These are phyloP conservation scores for Drosophila elegans DNA, from an alignment of 1,140 invertebrate genomes.

Conservation along the genomic window DNA sequence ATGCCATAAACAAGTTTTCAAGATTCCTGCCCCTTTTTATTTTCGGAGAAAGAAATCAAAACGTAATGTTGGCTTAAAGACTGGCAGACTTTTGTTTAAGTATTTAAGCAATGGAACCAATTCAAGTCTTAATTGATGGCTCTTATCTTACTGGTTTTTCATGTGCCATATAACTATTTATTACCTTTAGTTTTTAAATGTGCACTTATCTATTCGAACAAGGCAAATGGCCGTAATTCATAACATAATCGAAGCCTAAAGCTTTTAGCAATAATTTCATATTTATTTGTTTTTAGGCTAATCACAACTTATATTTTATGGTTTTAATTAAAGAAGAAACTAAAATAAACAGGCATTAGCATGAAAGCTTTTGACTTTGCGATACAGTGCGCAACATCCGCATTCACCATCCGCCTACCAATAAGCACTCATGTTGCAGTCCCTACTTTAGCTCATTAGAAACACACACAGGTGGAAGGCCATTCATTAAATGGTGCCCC, in stretches of 20 bases:
- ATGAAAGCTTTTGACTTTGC: not conserved
- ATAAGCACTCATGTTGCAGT: constrained; percentile 14
- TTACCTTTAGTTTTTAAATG: too few species aligned
- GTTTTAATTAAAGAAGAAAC: not conserved
- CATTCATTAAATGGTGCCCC: constrained; percentile 74
- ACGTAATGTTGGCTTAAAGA: constrained; percentile 13
- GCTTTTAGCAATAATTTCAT: too few species aligned
- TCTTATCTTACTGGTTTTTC: not conserved
- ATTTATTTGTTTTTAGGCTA: not conserved
- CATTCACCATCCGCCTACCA: constrained; percentile 33
- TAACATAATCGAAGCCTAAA: too few species aligned
- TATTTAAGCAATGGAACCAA: not conserved
- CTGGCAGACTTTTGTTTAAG: not conserved
- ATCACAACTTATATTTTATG: not conserved
- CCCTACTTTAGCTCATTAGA: constrained; percentile 33
- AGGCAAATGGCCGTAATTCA: too few species aligned
- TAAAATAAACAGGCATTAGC: not conserved
- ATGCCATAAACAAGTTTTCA: constrained; percentile 36
- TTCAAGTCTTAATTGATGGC: not conserved
- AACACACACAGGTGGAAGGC: constrained; percentile 27
- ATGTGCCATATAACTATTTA: too few species aligned
- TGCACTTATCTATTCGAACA: too few species aligned
- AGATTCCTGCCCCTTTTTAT: constrained; percentile 7
- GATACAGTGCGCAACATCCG: constrained; percentile 2
- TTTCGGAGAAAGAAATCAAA: constrained; percentile 8